Base-by-base conservation (phyloP, 1,140 invertebrate species). In the Periplaneta americana region DNA sequence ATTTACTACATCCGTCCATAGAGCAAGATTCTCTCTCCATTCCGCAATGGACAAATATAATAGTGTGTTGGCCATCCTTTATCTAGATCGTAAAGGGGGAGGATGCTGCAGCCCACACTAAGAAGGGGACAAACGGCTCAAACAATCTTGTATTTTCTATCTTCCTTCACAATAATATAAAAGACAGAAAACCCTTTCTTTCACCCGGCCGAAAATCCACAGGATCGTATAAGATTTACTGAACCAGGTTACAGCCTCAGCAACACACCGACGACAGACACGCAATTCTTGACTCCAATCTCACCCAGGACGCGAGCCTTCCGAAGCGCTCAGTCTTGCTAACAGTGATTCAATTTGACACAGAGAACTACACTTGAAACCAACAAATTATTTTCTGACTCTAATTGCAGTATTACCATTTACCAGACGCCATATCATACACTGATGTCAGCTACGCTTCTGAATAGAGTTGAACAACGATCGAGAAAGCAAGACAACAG, bases 1-100 rank as follows among this genome's bases (percentile, higher is more conserved):
- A 83, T 83, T 78, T 81, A 35, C 22, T 28, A 5, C 22, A n/a
- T 1, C n/a, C n/a, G n/a, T n/a, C n/a, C n/a, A n/a, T n/a, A n/a
- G n/a, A n/a, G n/a, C 48, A n/a, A n/a, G 0, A 28, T n/a, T 4
- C 48, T 28, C 22, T 66, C 9, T n/a, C 48, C 48, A 8, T 8
- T 13, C 39, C 17, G 17, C 22, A 66, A 66, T 66, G 48, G 48
- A 28, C 48, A 66, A 66, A 66, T 28, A 66, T 66, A 66, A 66
- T 11, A 48, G 39, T 66, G 48, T 66, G 48, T 66, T 66, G 48
- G n/a, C 22, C 48, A 66, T 66, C 11, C 75, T 77, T 77, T 77
- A 77, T 77, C 75, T 77, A 1, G 31, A 77, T 77, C 35, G 22
- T 36, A 77, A 36, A 36, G 6, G 6, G 33, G 35, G 31, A 22